Percentiles rank a stretch among this genome's conserved stretches.
Evolutionary conservation across 2,113 vertebrate species (phyloP).

Genomic region (Prionailurus viverrinus): DNA sequence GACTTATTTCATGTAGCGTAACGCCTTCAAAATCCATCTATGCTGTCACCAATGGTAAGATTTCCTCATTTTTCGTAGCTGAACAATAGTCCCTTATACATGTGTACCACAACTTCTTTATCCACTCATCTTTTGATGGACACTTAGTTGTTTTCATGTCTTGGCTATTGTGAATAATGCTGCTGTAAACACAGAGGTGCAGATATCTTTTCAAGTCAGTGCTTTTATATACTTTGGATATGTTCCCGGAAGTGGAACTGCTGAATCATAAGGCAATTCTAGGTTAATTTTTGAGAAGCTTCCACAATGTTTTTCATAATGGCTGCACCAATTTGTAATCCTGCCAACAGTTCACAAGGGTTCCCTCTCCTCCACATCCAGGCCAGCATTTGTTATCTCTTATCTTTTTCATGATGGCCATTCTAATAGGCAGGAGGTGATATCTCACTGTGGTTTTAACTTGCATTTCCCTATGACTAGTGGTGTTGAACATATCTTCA

Average conservation of each 20-base stretch:
- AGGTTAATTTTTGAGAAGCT: not conserved
- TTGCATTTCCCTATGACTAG: not conserved
- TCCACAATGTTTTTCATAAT: not conserved
- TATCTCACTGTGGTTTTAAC: not conserved
- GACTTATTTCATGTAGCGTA: not conserved
- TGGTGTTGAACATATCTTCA: not conserved
- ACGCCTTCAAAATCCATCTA: not conserved
- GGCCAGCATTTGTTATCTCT: not conserved
- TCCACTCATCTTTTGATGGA: not conserved
- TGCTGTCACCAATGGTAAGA: not conserved
- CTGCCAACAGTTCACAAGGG: not conserved
- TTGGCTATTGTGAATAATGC: not conserved
- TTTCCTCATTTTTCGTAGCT: not conserved
- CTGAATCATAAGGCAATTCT: not conserved
- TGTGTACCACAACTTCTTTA: not conserved
- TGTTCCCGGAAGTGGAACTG: not conserved
- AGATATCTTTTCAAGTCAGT: not conserved
- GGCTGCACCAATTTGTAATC: not conserved
- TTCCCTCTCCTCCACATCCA: not conserved
- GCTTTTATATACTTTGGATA: not conserved
- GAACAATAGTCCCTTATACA: not conserved
- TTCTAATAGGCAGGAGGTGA: not conserved
- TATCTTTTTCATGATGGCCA: not conserved
- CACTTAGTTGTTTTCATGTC: not conserved
- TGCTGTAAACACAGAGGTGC: not conserved